Percentiles rank a stretch among this genome's conserved stretches.
Evolutionary conservation across 1,140 invertebrate species (phyloP).

Genomic region (Stegodyphus dumicola): DNA sequence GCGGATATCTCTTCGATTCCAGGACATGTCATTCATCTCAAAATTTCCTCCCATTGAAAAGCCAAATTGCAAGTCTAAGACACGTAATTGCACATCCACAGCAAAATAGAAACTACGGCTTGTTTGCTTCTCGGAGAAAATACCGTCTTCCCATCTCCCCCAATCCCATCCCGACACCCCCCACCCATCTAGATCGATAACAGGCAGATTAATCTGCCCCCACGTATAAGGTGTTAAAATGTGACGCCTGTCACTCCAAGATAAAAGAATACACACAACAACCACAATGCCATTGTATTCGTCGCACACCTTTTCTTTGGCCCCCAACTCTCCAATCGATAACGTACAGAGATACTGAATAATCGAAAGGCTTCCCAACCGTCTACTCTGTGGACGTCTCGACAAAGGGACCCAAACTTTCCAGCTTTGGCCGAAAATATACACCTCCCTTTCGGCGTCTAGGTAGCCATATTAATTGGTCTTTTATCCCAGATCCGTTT

Average conservation of each 20-base stretch:
- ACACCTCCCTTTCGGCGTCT: slow-evolving; percentile 21
- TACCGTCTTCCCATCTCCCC: too few species aligned
- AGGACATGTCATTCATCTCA: too few species aligned
- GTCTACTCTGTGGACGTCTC: not conserved
- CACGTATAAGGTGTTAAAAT: slow-evolving; percentile 32
- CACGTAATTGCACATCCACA: too few species aligned
- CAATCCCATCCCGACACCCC: too few species aligned
- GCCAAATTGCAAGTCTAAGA: too few species aligned
- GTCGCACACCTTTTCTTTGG: slow-evolving; percentile 6
- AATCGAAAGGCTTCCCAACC: slow-evolving; percentile 18
- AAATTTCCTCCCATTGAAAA: too few species aligned
- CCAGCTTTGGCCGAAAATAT: slow-evolving; percentile 11
- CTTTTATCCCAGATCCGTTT: slow-evolving; percentile 42
- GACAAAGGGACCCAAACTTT: not conserved
- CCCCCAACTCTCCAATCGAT: slow-evolving; percentile 12
- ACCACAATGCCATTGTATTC: slow-evolving; percentile 26
- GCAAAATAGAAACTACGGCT: too few species aligned
- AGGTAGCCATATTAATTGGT: slow-evolving; percentile 54
- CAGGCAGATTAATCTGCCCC: slow-evolving; percentile 30
- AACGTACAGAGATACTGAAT: slow-evolving; percentile 22
- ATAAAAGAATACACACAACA: slow-evolving; percentile 21
- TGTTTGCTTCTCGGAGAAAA: too few species aligned
- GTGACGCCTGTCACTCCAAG: slow-evolving; percentile 11
- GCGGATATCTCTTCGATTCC: too few species aligned
- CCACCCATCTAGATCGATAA: slow-evolving; percentile 6